These are phyloP conservation scores for Netelia melanura DNA, from an alignment of 2,888 invertebrate genomes.

Conservation along the genomic window DNA sequence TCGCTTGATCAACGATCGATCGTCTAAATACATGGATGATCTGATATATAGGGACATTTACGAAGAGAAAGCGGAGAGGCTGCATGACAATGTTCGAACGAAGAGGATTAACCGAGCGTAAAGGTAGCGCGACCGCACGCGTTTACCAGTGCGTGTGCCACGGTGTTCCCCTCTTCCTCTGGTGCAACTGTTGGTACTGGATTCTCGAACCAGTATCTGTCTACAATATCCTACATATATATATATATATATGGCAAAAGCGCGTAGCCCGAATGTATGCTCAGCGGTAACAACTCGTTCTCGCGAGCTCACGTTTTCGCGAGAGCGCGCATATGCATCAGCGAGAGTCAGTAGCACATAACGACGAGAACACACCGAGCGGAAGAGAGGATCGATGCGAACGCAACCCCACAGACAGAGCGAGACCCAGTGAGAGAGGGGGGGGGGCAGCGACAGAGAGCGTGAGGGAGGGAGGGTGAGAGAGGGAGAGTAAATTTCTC, in stretches of 20 bases:
- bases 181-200: constrained; percentile 21
- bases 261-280: constrained; percentile 1
- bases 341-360: constrained; percentile 10
- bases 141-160: constrained; percentile 14
- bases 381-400: constrained; percentile 52
- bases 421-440: neutral
- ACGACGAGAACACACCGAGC: constrained; percentile 7
- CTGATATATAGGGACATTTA: neutral
- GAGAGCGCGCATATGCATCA: constrained; percentile 11
- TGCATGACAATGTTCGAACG: constrained; percentile 60
- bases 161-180: neutral
- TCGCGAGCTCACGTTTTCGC: constrained; percentile 39
- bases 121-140: constrained; percentile 53
- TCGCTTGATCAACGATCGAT: neutral
- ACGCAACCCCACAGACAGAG: neutral
- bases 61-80: constrained; percentile 9
- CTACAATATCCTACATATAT: neutral
- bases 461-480: neutral
- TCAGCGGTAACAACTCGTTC: constrained; percentile 26
- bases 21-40: neutral
- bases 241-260: neutral
- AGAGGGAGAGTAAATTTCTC: constrained; percentile 8
- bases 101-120: constrained; percentile 60
- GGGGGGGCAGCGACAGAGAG: neutral
- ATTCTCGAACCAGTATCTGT: neutral